Evolutionary conservation across 2,888 invertebrate species (phyloP), one percentile per base, ranked within the genome.

Genomic region (Cosmia pyralina): DNA sequence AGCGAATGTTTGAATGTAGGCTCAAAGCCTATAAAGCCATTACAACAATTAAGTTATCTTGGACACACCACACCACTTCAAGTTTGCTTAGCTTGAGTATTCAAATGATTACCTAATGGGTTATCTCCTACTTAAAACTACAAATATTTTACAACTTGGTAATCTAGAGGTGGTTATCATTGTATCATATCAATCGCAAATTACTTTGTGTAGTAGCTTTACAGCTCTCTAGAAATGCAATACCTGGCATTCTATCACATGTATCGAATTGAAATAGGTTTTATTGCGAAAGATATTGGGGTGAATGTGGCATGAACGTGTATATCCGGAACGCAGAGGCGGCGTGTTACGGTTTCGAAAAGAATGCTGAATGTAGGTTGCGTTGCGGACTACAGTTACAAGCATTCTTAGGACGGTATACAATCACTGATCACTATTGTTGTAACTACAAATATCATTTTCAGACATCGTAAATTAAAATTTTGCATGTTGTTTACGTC

Each of bases 321-420:
- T 87, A 91, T 93, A 96, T 95, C 95, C 95, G 95, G 95, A 94
- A 94, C 95, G 94, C 93, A 93, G 93, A 94, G 95, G 92, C 94
- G 94, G 94, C 93, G 93, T 95, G 95, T 94, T 96, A 96, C 96
- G 94, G 95, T 95, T 96, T 95, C 94, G 94, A 94, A 95, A 96
- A 96, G 96, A 96, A 96, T 96, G 95, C 94, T 90, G 94, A 95
- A 96, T 96, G 95, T 95, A 94, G 96, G 96, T 95, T 96, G 94
- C 93, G 93, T 91, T 93, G 92, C 92, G 90, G 94, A 94, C 94
- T 93, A 94, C 95, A 94, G 96, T 95, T 94, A 94, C 93, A 87
- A 93, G 88, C 93, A 92, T 92, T 94, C 92, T 92, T 89, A 91
- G 93, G 88, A 87, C 87, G 88, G 93, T 93, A 93, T 93, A 94